Evolutionary conservation across 2,113 vertebrate genomes (phyloP).

Genomic region (Hiodon alosoides): DNA sequence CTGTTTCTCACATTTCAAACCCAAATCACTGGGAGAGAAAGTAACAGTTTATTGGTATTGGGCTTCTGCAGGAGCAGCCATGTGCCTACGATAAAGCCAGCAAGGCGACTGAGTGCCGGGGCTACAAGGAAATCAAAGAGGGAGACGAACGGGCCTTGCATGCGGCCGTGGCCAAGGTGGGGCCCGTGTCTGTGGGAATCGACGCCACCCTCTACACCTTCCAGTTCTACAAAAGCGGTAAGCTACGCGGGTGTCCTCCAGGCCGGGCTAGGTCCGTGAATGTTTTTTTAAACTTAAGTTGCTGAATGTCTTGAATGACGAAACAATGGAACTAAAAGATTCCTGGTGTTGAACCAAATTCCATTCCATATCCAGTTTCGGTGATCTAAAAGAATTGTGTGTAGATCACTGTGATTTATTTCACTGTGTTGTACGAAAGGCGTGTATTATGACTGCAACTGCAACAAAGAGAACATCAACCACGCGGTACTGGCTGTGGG

Average conservation of each 20-base stretch:
- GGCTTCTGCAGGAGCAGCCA: constrained; percentile 63
- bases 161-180: constrained; percentile 71
- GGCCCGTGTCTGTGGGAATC: constrained; percentile 78
- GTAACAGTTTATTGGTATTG: neutral
- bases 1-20: too few relatives aligned
- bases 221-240: constrained; percentile 85
- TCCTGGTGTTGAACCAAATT: too few relatives aligned
- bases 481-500: constrained; percentile 87
- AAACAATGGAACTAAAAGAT: too few relatives aligned
- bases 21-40: too few relatives aligned
- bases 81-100: constrained; percentile 78
- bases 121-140: constrained; percentile 69
- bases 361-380: neutral
- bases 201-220: constrained; percentile 79
- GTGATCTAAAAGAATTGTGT: neutral
- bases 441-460: constrained; percentile 81
- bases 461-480: constrained; percentile 75
- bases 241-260: constrained; percentile 21
- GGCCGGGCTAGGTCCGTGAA: neutral
- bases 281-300: neutral
- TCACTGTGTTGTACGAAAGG: constrained; percentile 52
- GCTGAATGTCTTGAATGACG: too few relatives aligned
- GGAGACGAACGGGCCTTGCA: constrained; percentile 77
- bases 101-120: constrained; percentile 71
- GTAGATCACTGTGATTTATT: neutral